Conservation (phyloP, 2,797 vertebrate genomes). For the Betta splendens region DNA sequence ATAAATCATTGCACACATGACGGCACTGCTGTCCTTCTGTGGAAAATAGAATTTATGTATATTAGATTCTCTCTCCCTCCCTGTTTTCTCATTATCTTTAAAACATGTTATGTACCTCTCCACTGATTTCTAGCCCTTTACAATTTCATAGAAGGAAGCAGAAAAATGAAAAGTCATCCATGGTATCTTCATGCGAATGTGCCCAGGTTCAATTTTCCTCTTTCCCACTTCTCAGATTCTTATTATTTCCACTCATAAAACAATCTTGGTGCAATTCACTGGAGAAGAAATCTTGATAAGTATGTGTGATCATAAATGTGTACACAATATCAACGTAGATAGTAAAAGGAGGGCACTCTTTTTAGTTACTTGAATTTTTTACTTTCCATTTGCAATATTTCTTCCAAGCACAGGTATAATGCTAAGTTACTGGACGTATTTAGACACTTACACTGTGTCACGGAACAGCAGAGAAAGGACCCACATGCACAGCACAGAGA, state of each 20-base stretch:
- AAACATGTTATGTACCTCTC: conserved; percentile 36
- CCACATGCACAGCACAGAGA: too few relatives aligned
- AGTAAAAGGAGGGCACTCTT: conserved; percentile 51
- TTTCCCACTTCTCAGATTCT: conserved; percentile 45
- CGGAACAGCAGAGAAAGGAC: too few relatives aligned
- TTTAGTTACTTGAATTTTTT: conserved; percentile 5
- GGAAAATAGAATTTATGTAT: conserved; percentile 73
- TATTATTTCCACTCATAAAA: conserved; percentile 64
- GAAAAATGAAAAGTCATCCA: conserved; percentile 58
- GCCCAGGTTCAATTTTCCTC: conserved; percentile 52
- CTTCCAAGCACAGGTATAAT: not conserved
- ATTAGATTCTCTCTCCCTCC: conserved; percentile 71
- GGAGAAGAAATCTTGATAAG: conserved; percentile 63
- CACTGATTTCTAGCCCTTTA: conserved; percentile 37
- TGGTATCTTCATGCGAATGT: conserved; percentile 38
- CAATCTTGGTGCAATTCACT: conserved; percentile 59
- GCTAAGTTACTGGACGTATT: conserved; percentile 9
- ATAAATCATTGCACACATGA: conserved; percentile 65
- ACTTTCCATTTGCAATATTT: conserved; percentile 1
- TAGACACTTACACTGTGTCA: too few relatives aligned
- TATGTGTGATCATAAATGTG: conserved; percentile 65
- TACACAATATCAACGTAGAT: conserved; percentile 52
- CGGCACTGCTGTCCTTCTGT: conserved; percentile 28
- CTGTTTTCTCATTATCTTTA: conserved; percentile 76
- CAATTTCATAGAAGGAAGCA: conserved; percentile 42